Percentiles rank a stretch among this genome's conserved stretches.
phyloP scores from a whole-genome alignment of 2,888 invertebrate species.

The Thalpophila matura region DNA sequence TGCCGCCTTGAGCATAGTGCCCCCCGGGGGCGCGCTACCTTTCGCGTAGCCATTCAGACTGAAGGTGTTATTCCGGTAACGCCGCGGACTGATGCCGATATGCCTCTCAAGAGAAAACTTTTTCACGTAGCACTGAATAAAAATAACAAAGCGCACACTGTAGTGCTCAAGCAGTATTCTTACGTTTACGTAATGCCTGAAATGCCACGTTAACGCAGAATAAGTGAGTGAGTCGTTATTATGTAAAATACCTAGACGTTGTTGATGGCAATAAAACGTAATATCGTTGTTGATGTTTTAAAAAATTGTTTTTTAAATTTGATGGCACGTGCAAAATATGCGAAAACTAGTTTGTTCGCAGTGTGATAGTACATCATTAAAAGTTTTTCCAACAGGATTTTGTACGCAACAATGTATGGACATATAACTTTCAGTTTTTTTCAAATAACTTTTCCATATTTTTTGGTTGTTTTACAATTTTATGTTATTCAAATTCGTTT shows the following conservation, averaged over 20 bases:
- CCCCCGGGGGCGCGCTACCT: conserved; percentile 91
- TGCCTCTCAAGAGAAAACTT: conserved; percentile 83
- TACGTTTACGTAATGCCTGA: conserved; percentile 40
- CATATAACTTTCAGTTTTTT: conserved; percentile 46
- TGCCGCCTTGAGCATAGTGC: conserved; percentile 94
- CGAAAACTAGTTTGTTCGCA: conserved; percentile 51
- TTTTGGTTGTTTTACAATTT: background rate
- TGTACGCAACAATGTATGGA: conserved; percentile 34
- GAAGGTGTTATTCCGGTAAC: conserved; percentile 89
- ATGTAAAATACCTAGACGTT: conserved; percentile 33
- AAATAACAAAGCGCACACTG: conserved; percentile 73
- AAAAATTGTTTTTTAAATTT: conserved; percentile 59
- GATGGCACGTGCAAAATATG: conserved; percentile 61
- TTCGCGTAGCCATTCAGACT: conserved; percentile 89
- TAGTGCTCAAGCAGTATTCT: conserved; percentile 58
- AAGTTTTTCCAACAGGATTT: conserved; percentile 61
- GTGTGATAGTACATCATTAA: conserved; percentile 47
- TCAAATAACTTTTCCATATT: background rate
- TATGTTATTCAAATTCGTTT: background rate
- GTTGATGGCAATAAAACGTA: conserved; percentile 23
- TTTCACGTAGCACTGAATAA: conserved; percentile 78
- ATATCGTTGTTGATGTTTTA: conserved; percentile 10
- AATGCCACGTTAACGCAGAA: conserved; percentile 21
- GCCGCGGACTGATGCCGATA: conserved; percentile 87
- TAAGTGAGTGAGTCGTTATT: conserved; percentile 2